Evolutionary conservation across 1,140 invertebrate species (phyloP).

Genomic region (Drosophila yakuba): DNA sequence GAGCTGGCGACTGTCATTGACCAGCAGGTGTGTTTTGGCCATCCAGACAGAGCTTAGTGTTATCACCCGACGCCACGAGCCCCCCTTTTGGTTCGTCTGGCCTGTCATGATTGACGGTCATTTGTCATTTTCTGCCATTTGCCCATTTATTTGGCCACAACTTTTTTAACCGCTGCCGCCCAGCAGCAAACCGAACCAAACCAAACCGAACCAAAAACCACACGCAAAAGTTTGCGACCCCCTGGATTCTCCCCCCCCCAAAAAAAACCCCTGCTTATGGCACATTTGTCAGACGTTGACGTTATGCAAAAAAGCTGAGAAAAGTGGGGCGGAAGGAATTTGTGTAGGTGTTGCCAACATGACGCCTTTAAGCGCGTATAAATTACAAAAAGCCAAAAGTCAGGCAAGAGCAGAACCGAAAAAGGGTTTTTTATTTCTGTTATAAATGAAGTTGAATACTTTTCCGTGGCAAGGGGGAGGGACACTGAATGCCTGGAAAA

Average conservation of each 20-base stretch:
- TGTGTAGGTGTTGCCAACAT: conserved; percentile 80
- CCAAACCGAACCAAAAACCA: conserved; percentile 53
- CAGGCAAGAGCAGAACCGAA: conserved; percentile 44
- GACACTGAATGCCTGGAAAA: conserved; percentile 23
- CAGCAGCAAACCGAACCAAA: conserved; percentile 45
- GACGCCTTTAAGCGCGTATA: conserved; percentile 80
- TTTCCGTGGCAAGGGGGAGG: neutral
- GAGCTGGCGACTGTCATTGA: conserved; percentile 73
- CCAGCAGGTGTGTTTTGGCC: conserved; percentile 65
- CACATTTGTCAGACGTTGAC: conserved; percentile 79
- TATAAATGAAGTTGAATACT: conserved; percentile 79
- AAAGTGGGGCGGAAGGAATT: conserved; percentile 55
- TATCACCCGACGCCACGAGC: conserved; percentile 36
- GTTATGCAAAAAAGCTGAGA: conserved; percentile 71
- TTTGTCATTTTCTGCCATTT: conserved; percentile 84
- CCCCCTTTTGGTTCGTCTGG: conserved; percentile 42
- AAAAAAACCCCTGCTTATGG: conserved; percentile 65
- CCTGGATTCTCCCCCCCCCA: neutral
- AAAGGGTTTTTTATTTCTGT: conserved; percentile 66
- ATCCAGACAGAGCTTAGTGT: conserved; percentile 73
- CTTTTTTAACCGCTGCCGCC: conserved; percentile 72
- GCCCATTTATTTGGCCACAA: conserved; percentile 79
- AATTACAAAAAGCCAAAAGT: conserved; percentile 80
- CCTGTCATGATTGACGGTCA: conserved; percentile 84
- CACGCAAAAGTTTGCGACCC: conserved; percentile 66